A percentile compares a stretch with the other conserved stretches of the same genome.
These are phyloP conservation scores for Machimus atricapillus DNA, from an alignment of 2,888 invertebrate genomes.

Conservation along the genomic window DNA sequence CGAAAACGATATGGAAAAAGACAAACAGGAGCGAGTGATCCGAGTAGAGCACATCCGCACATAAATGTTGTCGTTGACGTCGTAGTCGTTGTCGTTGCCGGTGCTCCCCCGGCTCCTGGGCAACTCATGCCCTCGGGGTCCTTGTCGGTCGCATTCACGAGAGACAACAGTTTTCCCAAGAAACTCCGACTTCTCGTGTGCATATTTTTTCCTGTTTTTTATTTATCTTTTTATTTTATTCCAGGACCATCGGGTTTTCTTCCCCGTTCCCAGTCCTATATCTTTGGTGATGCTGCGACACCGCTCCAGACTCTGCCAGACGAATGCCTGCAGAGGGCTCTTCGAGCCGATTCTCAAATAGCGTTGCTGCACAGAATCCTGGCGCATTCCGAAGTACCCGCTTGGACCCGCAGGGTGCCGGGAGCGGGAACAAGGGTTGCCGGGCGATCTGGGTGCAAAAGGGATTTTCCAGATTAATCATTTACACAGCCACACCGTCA, in stretches of 20 bases:
- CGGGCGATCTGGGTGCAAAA: constrained; percentile 40
- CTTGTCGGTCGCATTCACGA: not conserved
- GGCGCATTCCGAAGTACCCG: constrained; percentile 13
- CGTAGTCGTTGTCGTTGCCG: not conserved
- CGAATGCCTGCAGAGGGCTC: not conserved
- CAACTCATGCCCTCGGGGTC: not conserved
- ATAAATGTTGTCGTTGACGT: constrained; percentile 21
- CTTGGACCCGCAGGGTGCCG: not conserved
- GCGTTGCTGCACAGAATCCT: constrained; percentile 5
- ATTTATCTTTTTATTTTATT: not conserved
- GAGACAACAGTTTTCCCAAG: constrained; percentile 1
- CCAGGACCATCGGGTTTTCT: constrained; percentile 3
- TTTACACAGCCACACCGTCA: constrained; percentile 23
- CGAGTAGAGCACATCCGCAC: not conserved
- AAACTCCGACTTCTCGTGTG: not conserved
- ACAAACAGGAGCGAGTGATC: not conserved
- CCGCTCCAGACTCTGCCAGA: not conserved
- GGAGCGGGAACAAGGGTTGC: not conserved
- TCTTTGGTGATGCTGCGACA: not conserved
- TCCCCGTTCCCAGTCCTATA: not conserved
- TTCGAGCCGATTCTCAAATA: not conserved
- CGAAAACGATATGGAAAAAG: constrained; percentile 13
- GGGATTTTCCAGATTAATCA: constrained; percentile 42
- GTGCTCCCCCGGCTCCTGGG: not conserved
- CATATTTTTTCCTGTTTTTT: not conserved